Percentiles rank a stretch among this genome's conserved stretches.
phyloP scores from a whole-genome alignment of 1,140 invertebrate species.

The Pararge aegeria region DNA sequence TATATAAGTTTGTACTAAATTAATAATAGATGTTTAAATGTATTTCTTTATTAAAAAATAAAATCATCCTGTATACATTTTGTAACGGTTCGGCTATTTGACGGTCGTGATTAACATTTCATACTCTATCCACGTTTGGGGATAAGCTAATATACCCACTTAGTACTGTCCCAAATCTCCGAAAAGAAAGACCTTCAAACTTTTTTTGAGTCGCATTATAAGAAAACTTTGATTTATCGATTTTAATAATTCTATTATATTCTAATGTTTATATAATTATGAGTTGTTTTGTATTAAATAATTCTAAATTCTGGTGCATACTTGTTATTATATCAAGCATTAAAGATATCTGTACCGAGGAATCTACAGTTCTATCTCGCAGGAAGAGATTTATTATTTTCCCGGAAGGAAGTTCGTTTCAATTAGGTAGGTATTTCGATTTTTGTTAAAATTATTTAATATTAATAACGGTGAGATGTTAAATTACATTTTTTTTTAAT shows the following conservation, averaged over 20 bases:
- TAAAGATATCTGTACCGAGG: slow-evolving; percentile 16
- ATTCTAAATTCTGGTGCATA: not conserved
- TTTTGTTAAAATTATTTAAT: not conserved
- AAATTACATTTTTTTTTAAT: too few relatives aligned
- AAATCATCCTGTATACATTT: slow-evolving; percentile 13
- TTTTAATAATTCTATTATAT: too few relatives aligned
- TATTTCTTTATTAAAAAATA: too few relatives aligned
- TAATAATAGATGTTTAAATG: too few relatives aligned
- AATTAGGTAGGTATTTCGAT: slow-evolving; percentile 81
- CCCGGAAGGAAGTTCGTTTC: slow-evolving; percentile 88
- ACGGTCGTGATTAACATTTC: slow-evolving; percentile 57
- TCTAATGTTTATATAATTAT: not conserved
- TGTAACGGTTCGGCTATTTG: slow-evolving; percentile 50
- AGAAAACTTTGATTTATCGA: too few relatives aligned
- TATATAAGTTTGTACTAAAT: too few relatives aligned
- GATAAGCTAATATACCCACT: slow-evolving; percentile 34
- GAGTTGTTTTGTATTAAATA: not conserved
- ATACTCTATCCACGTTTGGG: slow-evolving; percentile 32
- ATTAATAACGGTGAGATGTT: too few relatives aligned
- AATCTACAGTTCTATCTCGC: slow-evolving; percentile 77
- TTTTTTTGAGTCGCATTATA: not conserved
- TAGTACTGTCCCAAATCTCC: slow-evolving; percentile 31
- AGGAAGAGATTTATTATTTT: slow-evolving; percentile 87
- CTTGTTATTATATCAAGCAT: not conserved
- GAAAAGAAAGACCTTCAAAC: not conserved